These are phyloP conservation scores for Vulpes vulpes DNA, from an alignment of 2,113 vertebrate species.

Conservation along the genomic window DNA sequence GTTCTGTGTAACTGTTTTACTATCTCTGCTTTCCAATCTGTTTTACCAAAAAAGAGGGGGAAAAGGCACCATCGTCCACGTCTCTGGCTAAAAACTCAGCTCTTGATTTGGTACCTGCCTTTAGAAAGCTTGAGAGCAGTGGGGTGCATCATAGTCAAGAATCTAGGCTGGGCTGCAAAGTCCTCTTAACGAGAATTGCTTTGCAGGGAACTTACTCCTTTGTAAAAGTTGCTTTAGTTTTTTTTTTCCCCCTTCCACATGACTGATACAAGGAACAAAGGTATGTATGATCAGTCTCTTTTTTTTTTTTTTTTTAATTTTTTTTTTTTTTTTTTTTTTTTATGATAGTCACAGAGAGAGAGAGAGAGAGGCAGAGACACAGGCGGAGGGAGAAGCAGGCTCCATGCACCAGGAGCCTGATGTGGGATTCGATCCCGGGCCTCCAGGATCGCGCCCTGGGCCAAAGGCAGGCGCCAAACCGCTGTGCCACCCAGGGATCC, in stretches of 20 bases:
- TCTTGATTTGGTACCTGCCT: background rate
- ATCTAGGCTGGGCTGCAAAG: background rate
- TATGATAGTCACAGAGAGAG: too few species aligned
- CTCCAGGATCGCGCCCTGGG: too few species aligned
- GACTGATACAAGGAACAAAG: background rate
- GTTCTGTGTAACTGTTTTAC: background rate
- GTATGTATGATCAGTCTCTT: accelerated
- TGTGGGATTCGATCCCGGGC: too few species aligned
- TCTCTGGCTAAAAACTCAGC: background rate
- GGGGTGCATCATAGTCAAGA: background rate
- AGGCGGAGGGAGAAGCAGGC: too few species aligned
- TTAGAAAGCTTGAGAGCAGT: background rate
- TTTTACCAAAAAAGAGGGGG: background rate
- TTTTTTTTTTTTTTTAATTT: too few species aligned
- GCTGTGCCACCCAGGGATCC: too few species aligned
- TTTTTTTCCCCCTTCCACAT: background rate
- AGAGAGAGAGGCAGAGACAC: too few species aligned
- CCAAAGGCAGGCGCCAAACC: too few species aligned
- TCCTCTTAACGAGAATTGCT: background rate
- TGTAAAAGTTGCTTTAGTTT: background rate
- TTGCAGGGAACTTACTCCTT: background rate
- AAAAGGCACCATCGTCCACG: background rate
- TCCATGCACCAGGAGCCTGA: too few species aligned
- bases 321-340: too few species aligned
- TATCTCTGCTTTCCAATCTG: slow-evolving; percentile 1